Evolutionary conservation across 2,888 invertebrate genomes (phyloP).

Genomic region (Stomorhina lunata): DNA sequence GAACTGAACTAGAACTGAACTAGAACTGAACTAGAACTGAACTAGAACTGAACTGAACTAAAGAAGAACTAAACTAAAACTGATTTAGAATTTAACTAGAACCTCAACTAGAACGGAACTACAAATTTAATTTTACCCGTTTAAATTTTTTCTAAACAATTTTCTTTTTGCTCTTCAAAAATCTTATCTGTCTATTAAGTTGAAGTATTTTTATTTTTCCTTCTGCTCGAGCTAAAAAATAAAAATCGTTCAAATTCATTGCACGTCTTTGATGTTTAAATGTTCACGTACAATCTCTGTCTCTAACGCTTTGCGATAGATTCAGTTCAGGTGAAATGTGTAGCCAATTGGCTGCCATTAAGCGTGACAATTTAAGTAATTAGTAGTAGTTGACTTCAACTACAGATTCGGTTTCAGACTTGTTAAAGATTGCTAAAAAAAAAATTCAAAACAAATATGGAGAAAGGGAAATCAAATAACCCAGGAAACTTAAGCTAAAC

Average conservation of each 20-base stretch:
- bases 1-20: too few relatives aligned
- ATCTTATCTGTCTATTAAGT: constrained; percentile 10
- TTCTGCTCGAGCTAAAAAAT: neutral
- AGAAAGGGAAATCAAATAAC: neutral
- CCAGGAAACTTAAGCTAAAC: neutral
- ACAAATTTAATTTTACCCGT: too few relatives aligned
- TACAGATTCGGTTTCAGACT: neutral
- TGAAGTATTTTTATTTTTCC: neutral
- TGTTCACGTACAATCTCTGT: constrained; percentile 45
- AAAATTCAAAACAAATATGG: neutral
- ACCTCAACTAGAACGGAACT: too few relatives aligned
- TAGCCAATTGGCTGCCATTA: constrained; percentile 64
- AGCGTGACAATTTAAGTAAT: constrained; percentile 64
- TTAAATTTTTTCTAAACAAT: too few relatives aligned
- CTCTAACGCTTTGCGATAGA: constrained; percentile 8
- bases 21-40: too few relatives aligned
- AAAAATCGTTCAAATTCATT: constrained; percentile 34
- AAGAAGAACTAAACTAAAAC: too few relatives aligned
- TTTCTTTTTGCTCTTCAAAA: neutral
- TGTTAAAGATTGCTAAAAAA: neutral
- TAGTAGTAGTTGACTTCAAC: constrained; percentile 39
- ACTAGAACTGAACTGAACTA: too few relatives aligned
- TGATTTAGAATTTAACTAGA: too few relatives aligned
- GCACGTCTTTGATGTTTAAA: constrained; percentile 60
- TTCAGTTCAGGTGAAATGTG: constrained; percentile 58